Conservation (phyloP, 2,113 vertebrate species). For the Chaetodon auriga region DNA sequence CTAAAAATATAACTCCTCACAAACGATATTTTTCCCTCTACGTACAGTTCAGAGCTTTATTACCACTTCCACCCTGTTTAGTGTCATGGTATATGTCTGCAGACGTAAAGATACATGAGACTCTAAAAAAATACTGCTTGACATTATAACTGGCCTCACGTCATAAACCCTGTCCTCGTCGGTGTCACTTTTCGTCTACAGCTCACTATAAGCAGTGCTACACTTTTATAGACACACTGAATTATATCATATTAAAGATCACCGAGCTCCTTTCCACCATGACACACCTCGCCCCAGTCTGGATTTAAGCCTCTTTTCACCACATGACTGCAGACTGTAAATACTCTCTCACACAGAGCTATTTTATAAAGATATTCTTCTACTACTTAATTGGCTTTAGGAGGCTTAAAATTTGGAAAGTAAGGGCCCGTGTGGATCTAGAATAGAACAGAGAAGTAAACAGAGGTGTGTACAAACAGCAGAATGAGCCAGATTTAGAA, state of each 20-base stretch:
- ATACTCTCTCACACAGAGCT: not conserved
- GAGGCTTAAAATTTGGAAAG: not conserved
- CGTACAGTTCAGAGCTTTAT: not conserved
- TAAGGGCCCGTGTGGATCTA: not conserved
- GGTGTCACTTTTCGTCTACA: not conserved
- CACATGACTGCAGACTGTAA: constrained; percentile 13
- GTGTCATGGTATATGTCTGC: not conserved
- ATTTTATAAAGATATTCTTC: constrained; percentile 3
- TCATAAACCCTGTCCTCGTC: not conserved
- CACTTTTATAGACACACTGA: not conserved
- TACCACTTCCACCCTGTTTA: not conserved
- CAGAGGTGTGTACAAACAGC: not conserved
- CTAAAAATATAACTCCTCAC: not conserved
- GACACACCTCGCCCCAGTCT: not conserved
- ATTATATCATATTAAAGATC: not conserved
- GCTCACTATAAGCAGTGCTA: not conserved
- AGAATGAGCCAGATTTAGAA: not conserved
- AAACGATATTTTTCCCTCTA: not conserved
- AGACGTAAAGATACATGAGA: not conserved
- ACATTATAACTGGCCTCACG: not conserved
- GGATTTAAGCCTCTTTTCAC: constrained; percentile 8
- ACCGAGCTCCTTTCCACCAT: not conserved
- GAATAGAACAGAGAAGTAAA: not conserved
- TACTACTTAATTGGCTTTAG: constrained; percentile 5
- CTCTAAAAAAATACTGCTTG: not conserved